Evolutionary conservation across 37 sponge, comb jelly and placozoan genomes (phyloP), one percentile per base, ranked within the genome.

Genomic region (Mnemiopsis leidyi): DNA sequence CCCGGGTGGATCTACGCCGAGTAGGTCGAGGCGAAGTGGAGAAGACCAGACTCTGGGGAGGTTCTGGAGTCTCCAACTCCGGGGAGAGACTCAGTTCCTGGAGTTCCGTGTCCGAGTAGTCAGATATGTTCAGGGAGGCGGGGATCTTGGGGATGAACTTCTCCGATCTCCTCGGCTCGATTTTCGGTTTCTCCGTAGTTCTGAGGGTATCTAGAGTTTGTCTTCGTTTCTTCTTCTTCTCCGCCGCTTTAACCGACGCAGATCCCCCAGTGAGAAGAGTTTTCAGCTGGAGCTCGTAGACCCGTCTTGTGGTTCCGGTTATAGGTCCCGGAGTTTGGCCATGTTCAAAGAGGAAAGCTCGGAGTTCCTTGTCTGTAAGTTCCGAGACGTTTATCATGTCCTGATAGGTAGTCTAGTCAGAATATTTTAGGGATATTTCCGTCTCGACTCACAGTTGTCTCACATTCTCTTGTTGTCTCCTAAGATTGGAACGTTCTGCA

Each of bases 41-140:
- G 90, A 85, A 40, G n/a, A 39, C 90, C 48, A 85, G 90, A 23
- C 36, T 85, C 48, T 33, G 40, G 29, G 90, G 90, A 2, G 90
- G 90, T 2, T 23, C 24, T 0, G 90, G 90, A 5, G 61, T 38
- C 38, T 85, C 90, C 24, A 85, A 9, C 30, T 85, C 90, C 1
- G 90, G 61, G 26, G 90, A 39, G 5, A 82, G 23, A 33, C 48
- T 85, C 29, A 85, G 24, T 0, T 85, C 90, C 24, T 16, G 32
- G 24, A 85, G 61, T 1, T 85, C 90, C 3, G 90, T 85, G 30
- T 85, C 90, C 3, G 90, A 85, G 18, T 77, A 32, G 39, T 85
- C 90, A 1, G 90, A 39, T 33, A 39, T 23, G 61, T 38, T 85
- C 24, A 85, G 90, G 36, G 79, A 77, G 18, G 79, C 79, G 1